phyloP scores from a whole-genome alignment of 2,113 vertebrate species.

The Muntiacus reevesi region DNA sequence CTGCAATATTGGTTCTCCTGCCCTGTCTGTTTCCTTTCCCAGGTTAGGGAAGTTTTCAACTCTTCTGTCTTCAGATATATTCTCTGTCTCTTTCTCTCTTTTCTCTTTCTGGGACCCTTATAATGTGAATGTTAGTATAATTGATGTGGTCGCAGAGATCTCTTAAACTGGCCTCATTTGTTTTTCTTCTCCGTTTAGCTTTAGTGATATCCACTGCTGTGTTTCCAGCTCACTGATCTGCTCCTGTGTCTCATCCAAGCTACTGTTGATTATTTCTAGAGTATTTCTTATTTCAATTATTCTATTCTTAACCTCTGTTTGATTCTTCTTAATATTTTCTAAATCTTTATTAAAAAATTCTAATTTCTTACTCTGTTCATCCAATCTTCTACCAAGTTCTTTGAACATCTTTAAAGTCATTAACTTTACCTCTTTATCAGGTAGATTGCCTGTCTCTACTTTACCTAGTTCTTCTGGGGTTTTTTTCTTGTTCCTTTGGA shows the following conservation, averaged over 20 bases:
- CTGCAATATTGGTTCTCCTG: not conserved
- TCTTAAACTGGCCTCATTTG: not conserved
- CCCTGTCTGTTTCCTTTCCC: not conserved
- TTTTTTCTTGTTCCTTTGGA: not conserved
- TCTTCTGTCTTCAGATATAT: not conserved
- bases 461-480: not conserved
- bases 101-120: not conserved
- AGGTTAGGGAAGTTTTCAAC: not conserved
- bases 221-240: not conserved
- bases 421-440: not conserved
- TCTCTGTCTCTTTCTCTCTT: not conserved
- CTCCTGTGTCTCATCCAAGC: not conserved
- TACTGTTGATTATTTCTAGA: too few relatives aligned
- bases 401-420: not conserved
- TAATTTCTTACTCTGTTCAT: not conserved
- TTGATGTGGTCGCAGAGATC: not conserved
- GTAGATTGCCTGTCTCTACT: not conserved
- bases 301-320: not conserved
- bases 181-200: not conserved
- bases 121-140: not conserved
- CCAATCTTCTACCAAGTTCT: not conserved
- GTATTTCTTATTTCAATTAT: not conserved
- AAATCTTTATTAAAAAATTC: not conserved
- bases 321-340: not conserved
- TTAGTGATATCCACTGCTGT: not conserved